Evolutionary conservation across 2,888 invertebrate genomes (phyloP).

Genomic region (Lobophora halterata): DNA sequence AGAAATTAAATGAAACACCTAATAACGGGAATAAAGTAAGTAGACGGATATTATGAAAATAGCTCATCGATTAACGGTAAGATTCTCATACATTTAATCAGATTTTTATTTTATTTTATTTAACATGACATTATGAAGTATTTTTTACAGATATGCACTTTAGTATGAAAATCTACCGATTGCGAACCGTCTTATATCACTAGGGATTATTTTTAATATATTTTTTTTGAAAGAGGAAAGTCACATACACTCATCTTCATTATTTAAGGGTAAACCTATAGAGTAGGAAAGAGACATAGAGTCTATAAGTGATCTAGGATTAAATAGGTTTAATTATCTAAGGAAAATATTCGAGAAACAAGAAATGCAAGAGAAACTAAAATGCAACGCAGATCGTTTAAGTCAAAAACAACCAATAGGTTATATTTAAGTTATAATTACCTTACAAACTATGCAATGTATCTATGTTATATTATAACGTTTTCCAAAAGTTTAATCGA

Average conservation of each 20-base stretch:
- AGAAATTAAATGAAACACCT: conserved; percentile 33
- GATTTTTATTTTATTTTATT: conserved; percentile 32
- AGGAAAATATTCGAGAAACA: conserved; percentile 47
- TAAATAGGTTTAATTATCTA: conserved; percentile 29
- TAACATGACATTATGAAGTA: not conserved
- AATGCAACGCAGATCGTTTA: conserved; percentile 28
- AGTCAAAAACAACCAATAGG: conserved; percentile 20
- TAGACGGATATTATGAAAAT: conserved; percentile 15
- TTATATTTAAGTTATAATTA: conserved; percentile 35
- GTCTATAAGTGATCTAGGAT: conserved; percentile 28
- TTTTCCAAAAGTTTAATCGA: conserved; percentile 41
- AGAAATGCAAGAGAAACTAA: conserved; percentile 34
- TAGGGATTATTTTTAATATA: conserved; percentile 36
- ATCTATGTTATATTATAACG: conserved; percentile 34
- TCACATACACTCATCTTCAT: conserved; percentile 28
- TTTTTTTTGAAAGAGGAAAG: conserved; percentile 19
- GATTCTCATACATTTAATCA: conserved; percentile 31
- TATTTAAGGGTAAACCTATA: conserved; percentile 44
- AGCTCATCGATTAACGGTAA: conserved; percentile 6
- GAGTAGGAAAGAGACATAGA: conserved; percentile 53
- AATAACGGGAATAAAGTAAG: conserved; percentile 38
- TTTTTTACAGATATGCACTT: conserved; percentile 3
- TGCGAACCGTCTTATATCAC: conserved; percentile 30
- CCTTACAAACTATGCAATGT: conserved; percentile 51
- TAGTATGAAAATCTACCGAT: conserved; percentile 21